A percentile compares a stretch with the other conserved stretches of the same genome.
These are phyloP conservation scores for Tupaia chinensis DNA, from an alignment of 2,113 vertebrate species.

Conservation along the genomic window DNA sequence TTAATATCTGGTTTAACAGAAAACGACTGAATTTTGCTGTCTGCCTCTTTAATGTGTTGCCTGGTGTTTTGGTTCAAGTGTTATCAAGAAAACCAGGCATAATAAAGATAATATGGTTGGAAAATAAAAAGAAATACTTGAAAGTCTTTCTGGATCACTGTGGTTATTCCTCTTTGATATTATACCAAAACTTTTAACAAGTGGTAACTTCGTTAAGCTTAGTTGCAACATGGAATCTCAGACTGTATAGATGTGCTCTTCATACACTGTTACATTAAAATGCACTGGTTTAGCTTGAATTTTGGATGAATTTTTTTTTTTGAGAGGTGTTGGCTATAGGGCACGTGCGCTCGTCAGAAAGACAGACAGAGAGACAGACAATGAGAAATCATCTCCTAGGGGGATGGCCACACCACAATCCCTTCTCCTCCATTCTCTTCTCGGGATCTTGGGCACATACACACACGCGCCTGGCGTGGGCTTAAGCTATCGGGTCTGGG, in stretches of 20 bases:
- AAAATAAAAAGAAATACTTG: neutral
- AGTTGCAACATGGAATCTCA: neutral
- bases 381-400: too few species aligned
- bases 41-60: neutral
- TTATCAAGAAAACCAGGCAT: neutral
- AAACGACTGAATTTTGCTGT: neutral
- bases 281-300: neutral
- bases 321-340: too few species aligned
- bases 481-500: too few species aligned
- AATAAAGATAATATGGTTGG: neutral
- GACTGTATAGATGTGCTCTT: neutral
- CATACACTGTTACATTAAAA: neutral
- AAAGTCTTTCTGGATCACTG: neutral
- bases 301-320: neutral
- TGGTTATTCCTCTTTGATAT: neutral
- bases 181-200: neutral
- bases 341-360: too few species aligned
- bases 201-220: constrained; percentile 20
- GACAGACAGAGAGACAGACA: too few species aligned
- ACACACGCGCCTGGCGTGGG: too few species aligned
- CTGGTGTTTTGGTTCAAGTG: neutral
- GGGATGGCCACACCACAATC: too few species aligned
- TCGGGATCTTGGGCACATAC: too few species aligned
- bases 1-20: neutral
- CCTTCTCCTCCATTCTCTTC: too few species aligned